These are phyloP conservation scores for Thymelicus acteon DNA, from an alignment of 2,888 invertebrate species.

Conservation along the genomic window DNA sequence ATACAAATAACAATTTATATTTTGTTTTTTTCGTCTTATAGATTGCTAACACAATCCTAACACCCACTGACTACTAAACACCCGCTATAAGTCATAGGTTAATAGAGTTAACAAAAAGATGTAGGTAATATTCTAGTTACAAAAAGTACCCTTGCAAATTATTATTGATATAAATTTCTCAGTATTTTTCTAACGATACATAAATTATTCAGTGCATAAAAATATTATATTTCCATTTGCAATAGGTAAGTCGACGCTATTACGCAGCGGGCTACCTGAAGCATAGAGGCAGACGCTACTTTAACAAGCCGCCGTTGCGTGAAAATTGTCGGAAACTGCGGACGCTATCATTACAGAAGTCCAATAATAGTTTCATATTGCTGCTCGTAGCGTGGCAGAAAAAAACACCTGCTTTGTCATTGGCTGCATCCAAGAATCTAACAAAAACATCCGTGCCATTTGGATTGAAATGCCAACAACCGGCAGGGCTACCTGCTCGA, in stretches of 20 bases:
- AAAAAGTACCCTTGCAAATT: no score
- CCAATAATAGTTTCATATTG: slow-evolving; percentile 26
- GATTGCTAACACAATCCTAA: no score
- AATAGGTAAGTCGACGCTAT: background rate
- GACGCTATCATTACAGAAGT: slow-evolving; percentile 4
- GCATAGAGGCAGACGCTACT: background rate
- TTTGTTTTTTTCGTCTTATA: no score
- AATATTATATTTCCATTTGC: no score
- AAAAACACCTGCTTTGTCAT: slow-evolving; percentile 39
- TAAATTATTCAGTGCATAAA: no score
- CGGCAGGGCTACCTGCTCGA: slow-evolving; percentile 38
- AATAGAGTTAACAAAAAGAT: no score
- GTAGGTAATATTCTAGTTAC: no score
- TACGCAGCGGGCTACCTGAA: background rate
- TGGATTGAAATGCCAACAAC: slow-evolving; percentile 46
- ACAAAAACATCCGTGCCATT: slow-evolving; percentile 44
- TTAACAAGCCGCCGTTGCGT: slow-evolving; percentile 9
- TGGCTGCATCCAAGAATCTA: slow-evolving; percentile 31
- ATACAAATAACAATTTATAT: no score
- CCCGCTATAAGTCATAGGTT: no score
- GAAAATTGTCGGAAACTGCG: slow-evolving; percentile 5
- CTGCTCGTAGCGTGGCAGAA: slow-evolving; percentile 12
- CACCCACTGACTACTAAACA: no score
- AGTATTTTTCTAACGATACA: no score
- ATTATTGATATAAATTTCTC: no score